Base-by-base conservation (phyloP, 2,797 vertebrate genomes). In the Serranus cabrilla region DNA sequence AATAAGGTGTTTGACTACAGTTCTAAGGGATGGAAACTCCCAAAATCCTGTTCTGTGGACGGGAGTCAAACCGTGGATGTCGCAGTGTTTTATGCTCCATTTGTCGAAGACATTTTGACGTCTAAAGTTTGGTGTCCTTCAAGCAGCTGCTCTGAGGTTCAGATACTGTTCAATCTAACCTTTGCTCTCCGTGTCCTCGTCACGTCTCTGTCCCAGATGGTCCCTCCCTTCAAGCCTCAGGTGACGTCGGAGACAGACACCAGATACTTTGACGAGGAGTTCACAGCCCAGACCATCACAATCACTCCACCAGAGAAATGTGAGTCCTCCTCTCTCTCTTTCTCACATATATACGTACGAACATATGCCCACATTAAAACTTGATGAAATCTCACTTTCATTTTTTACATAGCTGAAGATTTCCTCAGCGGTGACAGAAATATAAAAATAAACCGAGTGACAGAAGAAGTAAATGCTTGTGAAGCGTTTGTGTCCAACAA, bases 271-370 rank as follows among this genome's bases (percentile, higher is more conserved):
- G 98, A 99, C 84, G 98, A 99, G 94, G 98, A 99, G 94, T 99
- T 99, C 93, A 99, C 98, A 82, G 98, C 98, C 89, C 98, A 99
- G 94, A 99, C 97, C 84, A 99, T 99, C 96, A 99, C 98, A 83
- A 98, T 99, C 95, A 99, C 98, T 25, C 98, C 98, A 7, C 98
- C 98, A 84, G 98, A 99, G 95, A 99, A 99, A 96, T 99, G 98
- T 99, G 92, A 97, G 98, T 95, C 34, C 57, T n/a, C n/a, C 31
- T 45, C 39, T 50, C 21, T 55, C 39, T 55, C 18, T 58, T 17
- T 18, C 49, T 46, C 61, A 12, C 34, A 34, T 4, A 17, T 42
- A 7, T 14, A 23, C 17, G 3, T 21, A 37, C 43, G 71, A 39
- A 81, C 69, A 76, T 39, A 49, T 55, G 45, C 39, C 7, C 46